These are phyloP conservation scores for Nemotelus nigrinus DNA, from an alignment of 2,888 invertebrate genomes.

Conservation along the genomic window DNA sequence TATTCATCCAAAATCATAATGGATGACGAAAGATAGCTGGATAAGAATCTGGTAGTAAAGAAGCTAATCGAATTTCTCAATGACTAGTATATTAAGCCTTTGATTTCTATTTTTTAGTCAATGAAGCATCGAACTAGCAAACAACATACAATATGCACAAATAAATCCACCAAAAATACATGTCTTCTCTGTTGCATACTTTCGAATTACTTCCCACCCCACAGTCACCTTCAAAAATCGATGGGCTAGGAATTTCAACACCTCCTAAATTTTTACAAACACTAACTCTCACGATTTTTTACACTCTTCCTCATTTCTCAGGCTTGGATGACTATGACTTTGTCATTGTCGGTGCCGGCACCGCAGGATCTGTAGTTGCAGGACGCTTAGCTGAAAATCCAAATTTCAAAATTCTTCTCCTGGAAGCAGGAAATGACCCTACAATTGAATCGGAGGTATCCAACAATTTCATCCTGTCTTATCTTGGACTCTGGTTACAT, in stretches of 20 bases:
- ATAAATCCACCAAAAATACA: too few relatives aligned
- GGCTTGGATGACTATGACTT: constrained; percentile 80
- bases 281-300: too few relatives aligned
- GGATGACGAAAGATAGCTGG: too few relatives aligned
- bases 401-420: constrained; percentile 65
- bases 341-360: constrained; percentile 85
- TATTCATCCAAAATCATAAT: too few relatives aligned
- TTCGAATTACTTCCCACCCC: too few relatives aligned
- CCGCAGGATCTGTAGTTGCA: constrained; percentile 73
- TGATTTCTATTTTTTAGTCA: too few relatives aligned
- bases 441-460: constrained; percentile 66
- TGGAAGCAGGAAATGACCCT: constrained; percentile 67
- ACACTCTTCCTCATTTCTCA: not conserved
- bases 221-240: not conserved
- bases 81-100: too few relatives aligned
- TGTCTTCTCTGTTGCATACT: too few relatives aligned
- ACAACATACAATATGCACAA: too few relatives aligned
- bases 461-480: not conserved
- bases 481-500: not conserved
- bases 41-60: too few relatives aligned
- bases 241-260: not conserved
- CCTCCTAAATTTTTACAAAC: not conserved
- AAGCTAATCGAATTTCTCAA: too few relatives aligned
- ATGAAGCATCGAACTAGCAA: too few relatives aligned
- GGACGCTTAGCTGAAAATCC: constrained; percentile 64